Base-by-base conservation (phyloP, 1,140 invertebrate species). In the Chionoecetes opilio region DNA sequence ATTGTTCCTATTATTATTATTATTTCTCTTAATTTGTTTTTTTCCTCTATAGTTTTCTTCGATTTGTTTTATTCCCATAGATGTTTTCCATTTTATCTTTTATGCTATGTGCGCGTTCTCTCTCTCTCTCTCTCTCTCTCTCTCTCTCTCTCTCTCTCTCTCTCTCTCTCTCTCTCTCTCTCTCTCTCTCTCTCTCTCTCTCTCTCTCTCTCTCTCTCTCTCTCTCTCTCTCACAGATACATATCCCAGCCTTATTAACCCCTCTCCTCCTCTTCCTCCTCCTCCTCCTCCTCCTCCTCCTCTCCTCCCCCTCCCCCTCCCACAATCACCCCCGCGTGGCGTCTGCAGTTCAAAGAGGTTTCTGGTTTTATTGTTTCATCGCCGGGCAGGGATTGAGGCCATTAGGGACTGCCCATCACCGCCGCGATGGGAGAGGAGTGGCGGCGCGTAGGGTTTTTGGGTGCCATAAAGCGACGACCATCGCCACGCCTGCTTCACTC, bases 81-180 rank as follows among this genome's bases (percentile, higher is more conserved):
- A 2, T 11, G 46, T 53, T 11, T 53, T 9, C 46, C 21, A 14
- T 9, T 53, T 17, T 53, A 53, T 2, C 46, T 53, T 9, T 53
- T 2, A 14, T 11, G 11, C 2, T 53, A 9, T 53, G 46, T 9
- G 11, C 9, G 46, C 41, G 41, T 53, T 53, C 9, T 53, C 46
- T n/a, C 46, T 53, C 11, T 53, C 34, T 38, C n/a, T 92, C 75
- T 92, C 91, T 92, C 34, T 92, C 53, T 92, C 90, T 92, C 75
- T 92, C 91, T 92, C 82, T 92, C 91, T 92, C 82, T 92, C 91
- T 92, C 82, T 92, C 82, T 84, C 17, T 84, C 91, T 92, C 82
- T 84, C 82, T 84, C 75, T 82, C 34, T 92, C 82, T 82, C 91
- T 85, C 91, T 92, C 82, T 92, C 82, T 84, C 17, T 84, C 91